These are phyloP conservation scores for Danio rerio DNA, from an alignment of 2,113 vertebrate genomes.

Conservation along the genomic window GRCz12tu NC_133181.1:37311501-37312000, in stretches of 20 bases:
- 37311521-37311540: no score
- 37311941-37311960: background rate
- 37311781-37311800: conserved; percentile 98
- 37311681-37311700: conserved; percentile 79
- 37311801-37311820: conserved; percentile 92
- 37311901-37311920: conserved; percentile 12
- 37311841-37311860: background rate
- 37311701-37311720: conserved; percentile 99
- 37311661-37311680: background rate
- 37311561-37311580: no score
- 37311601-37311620: no score
- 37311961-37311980: conserved; percentile 7
- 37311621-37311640: background rate
- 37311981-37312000: conserved; percentile 13
- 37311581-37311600: no score
- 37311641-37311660: background rate
- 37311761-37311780: conserved; percentile 87
- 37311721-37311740: conserved; percentile 94
- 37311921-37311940: background rate
- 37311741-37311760: conserved; percentile 90
- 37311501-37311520: no score
- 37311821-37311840: conserved; percentile 10
- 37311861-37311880: conserved; percentile 10
- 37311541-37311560: no score
- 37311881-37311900: conserved; percentile 14